Evolutionary conservation across 2,888 invertebrate species (phyloP).

Genomic region (Sminthurides aquaticus): DNA sequence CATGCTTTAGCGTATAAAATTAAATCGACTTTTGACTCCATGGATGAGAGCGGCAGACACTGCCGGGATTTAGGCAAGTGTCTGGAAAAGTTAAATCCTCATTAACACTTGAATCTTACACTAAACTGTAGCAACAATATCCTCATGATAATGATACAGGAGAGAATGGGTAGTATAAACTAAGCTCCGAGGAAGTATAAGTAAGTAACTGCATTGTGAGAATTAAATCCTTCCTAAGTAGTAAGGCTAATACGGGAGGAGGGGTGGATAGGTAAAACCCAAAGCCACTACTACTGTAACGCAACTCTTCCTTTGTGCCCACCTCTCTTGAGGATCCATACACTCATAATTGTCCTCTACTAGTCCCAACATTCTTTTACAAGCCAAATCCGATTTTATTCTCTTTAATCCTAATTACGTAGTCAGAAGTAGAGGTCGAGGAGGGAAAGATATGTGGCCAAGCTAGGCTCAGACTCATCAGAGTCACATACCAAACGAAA

Average conservation of each 20-base stretch:
- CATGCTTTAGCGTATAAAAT: too few species aligned
- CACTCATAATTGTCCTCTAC: not conserved
- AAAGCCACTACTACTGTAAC: not conserved
- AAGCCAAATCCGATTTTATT: constrained; percentile 21
- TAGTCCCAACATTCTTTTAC: constrained; percentile 3
- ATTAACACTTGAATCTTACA: constrained; percentile 16
- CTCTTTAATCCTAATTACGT: constrained; percentile 22
- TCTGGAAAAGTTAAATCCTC: constrained; percentile 13
- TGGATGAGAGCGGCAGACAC: not conserved
- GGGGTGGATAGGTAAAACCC: too few species aligned
- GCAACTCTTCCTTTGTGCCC: not conserved
- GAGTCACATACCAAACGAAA: too few species aligned
- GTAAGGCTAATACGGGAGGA: not conserved
- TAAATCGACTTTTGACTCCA: too few species aligned
- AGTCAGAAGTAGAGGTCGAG: not conserved
- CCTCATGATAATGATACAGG: constrained; percentile 5
- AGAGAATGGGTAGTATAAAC: not conserved
- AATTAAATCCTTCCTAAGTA: constrained; percentile 6
- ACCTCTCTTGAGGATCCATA: not conserved
- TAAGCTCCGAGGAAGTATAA: not conserved
- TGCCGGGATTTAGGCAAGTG: not conserved
- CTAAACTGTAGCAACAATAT: constrained; percentile 6
- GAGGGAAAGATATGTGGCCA: not conserved
- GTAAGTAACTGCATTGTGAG: not conserved
- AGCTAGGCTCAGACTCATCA: too few species aligned